Evolutionary conservation across 2,888 invertebrate species (phyloP).

Genomic region (Callyntrura guangdongensis): DNA sequence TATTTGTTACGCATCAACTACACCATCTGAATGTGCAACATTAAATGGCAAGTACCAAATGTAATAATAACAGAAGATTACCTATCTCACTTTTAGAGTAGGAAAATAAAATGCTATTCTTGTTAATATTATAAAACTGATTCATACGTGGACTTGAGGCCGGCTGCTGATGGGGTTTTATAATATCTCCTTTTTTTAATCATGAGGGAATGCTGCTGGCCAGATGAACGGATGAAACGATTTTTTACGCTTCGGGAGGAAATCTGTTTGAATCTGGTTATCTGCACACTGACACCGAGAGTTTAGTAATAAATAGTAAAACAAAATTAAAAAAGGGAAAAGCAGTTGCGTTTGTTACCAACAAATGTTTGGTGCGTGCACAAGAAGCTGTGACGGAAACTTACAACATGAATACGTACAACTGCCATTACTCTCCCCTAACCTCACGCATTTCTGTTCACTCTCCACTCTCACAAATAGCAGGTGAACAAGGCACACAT

Average conservation of each 20-base stretch:
- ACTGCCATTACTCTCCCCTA: conserved; percentile 40
- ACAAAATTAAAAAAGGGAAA: not conserved
- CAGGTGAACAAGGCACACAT: conserved; percentile 47
- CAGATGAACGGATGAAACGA: conserved; percentile 76
- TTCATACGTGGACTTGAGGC: conserved; percentile 55
- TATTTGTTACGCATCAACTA: conserved; percentile 61
- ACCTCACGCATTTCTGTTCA: conserved; percentile 60
- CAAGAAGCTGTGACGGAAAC: conserved; percentile 40
- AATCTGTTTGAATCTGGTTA: conserved; percentile 54
- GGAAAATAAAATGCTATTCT: not conserved
- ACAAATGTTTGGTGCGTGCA: conserved; percentile 37
- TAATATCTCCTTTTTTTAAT: conserved; percentile 17
- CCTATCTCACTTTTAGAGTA: conserved; percentile 5
- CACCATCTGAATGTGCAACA: conserved; percentile 43
- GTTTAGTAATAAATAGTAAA: conserved; percentile 1
- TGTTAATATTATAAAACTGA: conserved; percentile 17
- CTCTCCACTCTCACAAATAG: not conserved
- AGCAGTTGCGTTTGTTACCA: conserved; percentile 9
- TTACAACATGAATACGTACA: conserved; percentile 35
- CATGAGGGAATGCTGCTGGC: conserved; percentile 45
- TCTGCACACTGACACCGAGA: conserved; percentile 35
- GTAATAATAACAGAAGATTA: conserved; percentile 21
- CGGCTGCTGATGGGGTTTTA: conserved; percentile 20
- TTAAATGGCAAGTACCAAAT: conserved; percentile 5
- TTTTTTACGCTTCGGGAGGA: conserved; percentile 78